Evolutionary conservation across 2,797 vertebrate species (phyloP).

Genomic region (Bufotes viridis): DNA sequence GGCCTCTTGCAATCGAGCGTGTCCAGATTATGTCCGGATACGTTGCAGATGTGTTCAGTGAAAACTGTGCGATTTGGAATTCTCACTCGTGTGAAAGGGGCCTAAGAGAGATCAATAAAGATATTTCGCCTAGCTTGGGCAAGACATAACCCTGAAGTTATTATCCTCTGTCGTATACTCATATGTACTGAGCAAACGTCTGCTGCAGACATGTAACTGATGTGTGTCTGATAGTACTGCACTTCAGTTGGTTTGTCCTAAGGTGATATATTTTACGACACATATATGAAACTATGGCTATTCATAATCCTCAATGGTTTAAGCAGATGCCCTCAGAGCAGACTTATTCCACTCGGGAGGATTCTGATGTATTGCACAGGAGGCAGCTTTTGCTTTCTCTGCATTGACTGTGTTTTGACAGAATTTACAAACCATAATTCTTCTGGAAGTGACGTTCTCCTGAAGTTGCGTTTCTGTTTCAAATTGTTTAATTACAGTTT

Average conservation of each 20-base stretch:
- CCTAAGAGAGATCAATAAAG: neutral
- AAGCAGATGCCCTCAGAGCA: neutral
- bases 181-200: neutral
- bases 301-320: neutral
- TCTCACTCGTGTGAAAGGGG: too few species aligned
- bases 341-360: slow-evolving; percentile 30
- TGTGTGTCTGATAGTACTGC: neutral
- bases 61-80: too few species aligned
- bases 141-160: too few species aligned
- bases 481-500: slow-evolving; percentile 50
- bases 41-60: too few species aligned
- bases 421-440: slow-evolving; percentile 42
- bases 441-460: slow-evolving; percentile 29
- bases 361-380: slow-evolving; percentile 27
- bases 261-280: slow-evolving; percentile 1
- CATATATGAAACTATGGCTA: neutral
- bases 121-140: neutral
- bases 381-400: slow-evolving; percentile 40
- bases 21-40: too few species aligned
- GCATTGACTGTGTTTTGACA: slow-evolving; percentile 37
- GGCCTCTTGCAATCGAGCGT: too few species aligned
- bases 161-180: too few species aligned
- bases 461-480: slow-evolving; percentile 49
- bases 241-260: neutral
- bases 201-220: neutral